Base-by-base conservation (phyloP, 2,113 vertebrate genomes). In the Pachycephala philippinensis region DNA sequence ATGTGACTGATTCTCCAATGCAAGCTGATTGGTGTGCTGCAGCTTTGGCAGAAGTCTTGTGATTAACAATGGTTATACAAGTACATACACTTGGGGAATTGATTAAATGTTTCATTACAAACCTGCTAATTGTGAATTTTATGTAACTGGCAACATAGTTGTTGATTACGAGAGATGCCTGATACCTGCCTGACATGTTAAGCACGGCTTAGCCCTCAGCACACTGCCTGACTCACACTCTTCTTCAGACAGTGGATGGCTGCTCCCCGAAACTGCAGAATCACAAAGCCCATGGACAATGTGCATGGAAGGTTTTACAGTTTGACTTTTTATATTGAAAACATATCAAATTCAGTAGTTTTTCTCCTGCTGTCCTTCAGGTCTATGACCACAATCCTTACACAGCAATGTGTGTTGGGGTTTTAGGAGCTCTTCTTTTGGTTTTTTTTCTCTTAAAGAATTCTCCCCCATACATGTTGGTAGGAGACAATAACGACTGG, bases 401-500 rank as follows among this genome's bases (percentile, higher is more conserved):
- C 2, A 8, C 1, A 0, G 24, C 9, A 9, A 60, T 20, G 7
- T 35, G n/a, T 37, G n/a, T 17, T 59, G 15, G n/a, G 23, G n/a
- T 26, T 37, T 35, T 59, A 59, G n/a, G 57, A 59, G n/a, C 7
- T 59, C 23, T 59, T 15, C 22, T 37, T 26, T 59, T 37, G 15
- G 13, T 3, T 24, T 59, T 56, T 26, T 35, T 24, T 20, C 15
- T 59, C 57, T 37, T 59, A 37, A 26, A 16, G 23, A 17, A 37
- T 26, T 39, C 16, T 59, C 37, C 10, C 23, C 56, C 22, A 59
- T 59, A 35, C 4, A 2, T 59, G 21, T 35, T 35, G n/a, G 14
- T 24, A 35, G n/a, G 22, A 35, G n/a, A 15, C 14, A 59, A 11
- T n/a, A 59, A 24, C 3, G 2, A 10, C 22, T 24, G 22, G 15